These are phyloP conservation scores for Hololepta plana DNA, from an alignment of 2,888 invertebrate species.

Conservation along the genomic window DNA sequence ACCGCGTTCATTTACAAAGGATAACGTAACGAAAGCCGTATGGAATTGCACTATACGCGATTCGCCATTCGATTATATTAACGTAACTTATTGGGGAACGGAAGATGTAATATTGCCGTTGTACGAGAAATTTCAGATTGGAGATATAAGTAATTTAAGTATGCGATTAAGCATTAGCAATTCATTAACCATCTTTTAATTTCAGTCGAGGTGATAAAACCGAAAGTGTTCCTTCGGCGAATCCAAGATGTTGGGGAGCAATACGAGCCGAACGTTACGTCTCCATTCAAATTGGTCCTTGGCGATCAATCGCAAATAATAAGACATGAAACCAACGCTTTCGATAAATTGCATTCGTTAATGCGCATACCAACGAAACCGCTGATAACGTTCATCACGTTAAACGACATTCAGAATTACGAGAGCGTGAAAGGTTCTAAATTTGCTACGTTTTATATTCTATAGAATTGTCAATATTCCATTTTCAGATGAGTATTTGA, in stretches of 20 bases:
- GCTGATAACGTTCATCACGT: constrained; percentile 30
- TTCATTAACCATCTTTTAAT: constrained; percentile 7
- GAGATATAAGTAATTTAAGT: constrained; percentile 55
- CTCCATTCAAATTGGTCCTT: constrained; percentile 45
- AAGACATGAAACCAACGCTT: constrained; percentile 34
- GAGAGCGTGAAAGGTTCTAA: constrained; percentile 19
- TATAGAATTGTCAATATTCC: constrained; percentile 1
- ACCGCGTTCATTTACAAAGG: too few relatives aligned
- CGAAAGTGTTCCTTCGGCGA: constrained; percentile 37
- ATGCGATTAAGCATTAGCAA: background rate
- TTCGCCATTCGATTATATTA: constrained; percentile 49
- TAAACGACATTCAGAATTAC: constrained; percentile 34
- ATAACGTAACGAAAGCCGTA: too few relatives aligned
- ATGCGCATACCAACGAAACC: constrained; percentile 48
- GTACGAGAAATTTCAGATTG: constrained; percentile 44
- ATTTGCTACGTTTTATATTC: constrained; percentile 2
- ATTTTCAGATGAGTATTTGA: constrained; percentile 25
- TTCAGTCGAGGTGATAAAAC: constrained; percentile 48
- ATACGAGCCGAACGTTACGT: constrained; percentile 46
- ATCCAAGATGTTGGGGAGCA: constrained; percentile 35
- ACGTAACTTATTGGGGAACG: constrained; percentile 60
- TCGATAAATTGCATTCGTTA: constrained; percentile 31
- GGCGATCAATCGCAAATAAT: constrained; percentile 45
- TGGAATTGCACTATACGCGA: constrained; percentile 62
- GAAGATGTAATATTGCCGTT: constrained; percentile 41